phyloP scores from a whole-genome alignment of 2,113 vertebrate genomes.

The Hemiscyllium ocellatum region DNA sequence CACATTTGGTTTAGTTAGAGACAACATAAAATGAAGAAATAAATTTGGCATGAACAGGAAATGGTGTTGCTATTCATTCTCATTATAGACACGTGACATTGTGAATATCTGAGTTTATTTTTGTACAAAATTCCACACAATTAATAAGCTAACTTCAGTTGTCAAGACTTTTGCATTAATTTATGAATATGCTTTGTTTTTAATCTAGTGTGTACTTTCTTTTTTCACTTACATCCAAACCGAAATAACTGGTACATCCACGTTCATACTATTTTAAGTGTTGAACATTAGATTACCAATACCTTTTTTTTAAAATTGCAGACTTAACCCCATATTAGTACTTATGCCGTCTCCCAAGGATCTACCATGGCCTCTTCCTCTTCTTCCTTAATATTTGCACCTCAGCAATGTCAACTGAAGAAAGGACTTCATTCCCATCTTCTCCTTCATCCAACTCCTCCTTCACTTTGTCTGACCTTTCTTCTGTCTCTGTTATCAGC shows the following conservation, averaged over 20 bases:
- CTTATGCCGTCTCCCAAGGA: not conserved
- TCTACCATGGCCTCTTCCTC: not conserved
- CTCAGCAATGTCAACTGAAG: not conserved
- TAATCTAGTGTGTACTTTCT: not conserved
- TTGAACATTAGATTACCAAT: not conserved
- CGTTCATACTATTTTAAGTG: not conserved
- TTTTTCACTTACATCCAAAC: not conserved
- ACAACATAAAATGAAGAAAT: conserved; percentile 12
- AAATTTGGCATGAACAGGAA: conserved; percentile 37
- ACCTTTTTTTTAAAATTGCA: not conserved
- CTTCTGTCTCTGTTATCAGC: not conserved
- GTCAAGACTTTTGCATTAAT: not conserved
- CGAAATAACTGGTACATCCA: too few species aligned
- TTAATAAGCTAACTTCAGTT: not conserved
- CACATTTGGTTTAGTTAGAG: conserved; percentile 22
- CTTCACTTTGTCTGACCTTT: not conserved
- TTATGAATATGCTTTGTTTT: not conserved
- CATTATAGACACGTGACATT: conserved; percentile 26
- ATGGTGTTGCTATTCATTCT: conserved; percentile 13
- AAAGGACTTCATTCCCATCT: not conserved
- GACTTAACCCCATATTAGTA: not conserved
- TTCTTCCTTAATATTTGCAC: not conserved
- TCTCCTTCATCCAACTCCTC: too few species aligned
- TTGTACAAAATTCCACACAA: conserved; percentile 8
- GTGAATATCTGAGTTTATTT: not conserved